phyloP scores from a whole-genome alignment of 1,140 invertebrate genomes.

The Drosophila oshimai region DNA sequence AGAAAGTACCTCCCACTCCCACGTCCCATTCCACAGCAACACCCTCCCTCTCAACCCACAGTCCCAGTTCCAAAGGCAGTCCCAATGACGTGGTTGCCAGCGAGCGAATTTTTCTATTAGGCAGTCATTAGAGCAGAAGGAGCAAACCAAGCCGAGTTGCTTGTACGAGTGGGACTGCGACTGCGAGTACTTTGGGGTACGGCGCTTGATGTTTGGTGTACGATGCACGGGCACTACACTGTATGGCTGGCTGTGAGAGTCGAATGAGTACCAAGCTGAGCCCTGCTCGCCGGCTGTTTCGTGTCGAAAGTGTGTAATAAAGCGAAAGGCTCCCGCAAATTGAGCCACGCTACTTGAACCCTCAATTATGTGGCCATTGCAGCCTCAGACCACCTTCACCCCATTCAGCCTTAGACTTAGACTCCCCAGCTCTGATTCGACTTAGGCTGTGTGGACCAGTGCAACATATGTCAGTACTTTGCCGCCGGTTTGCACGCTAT shows the following conservation, averaged over 20 bases:
- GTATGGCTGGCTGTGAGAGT: constrained; percentile 38
- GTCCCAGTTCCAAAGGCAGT: background rate
- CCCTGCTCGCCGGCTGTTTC: constrained; percentile 12
- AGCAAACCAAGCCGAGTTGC: constrained; percentile 12
- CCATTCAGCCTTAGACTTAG: background rate
- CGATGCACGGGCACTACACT: background rate
- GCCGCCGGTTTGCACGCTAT: constrained; percentile 71
- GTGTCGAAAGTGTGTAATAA: constrained; percentile 79
- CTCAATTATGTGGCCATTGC: constrained; percentile 76
- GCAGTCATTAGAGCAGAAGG: constrained; percentile 73
- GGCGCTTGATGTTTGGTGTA: background rate
- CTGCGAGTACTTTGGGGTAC: background rate
- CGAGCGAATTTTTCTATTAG: constrained; percentile 76
- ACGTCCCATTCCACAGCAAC: background rate
- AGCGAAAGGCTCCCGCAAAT: constrained; percentile 75
- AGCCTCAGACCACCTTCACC: constrained; percentile 7
- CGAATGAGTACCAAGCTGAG: constrained; percentile 25
- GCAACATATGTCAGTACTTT: constrained; percentile 72
- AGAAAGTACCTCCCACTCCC: constrained; percentile 28
- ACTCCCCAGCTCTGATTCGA: background rate
- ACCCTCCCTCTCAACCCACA: background rate
- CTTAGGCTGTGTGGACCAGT: constrained; percentile 58
- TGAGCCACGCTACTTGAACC: constrained; percentile 76
- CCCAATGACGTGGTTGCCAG: constrained; percentile 1
- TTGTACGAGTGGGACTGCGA: background rate